Evolutionary conservation across 1,140 invertebrate genomes (phyloP), one percentile per base, ranked within the genome.

Genomic region (Drosophila melanica): DNA sequence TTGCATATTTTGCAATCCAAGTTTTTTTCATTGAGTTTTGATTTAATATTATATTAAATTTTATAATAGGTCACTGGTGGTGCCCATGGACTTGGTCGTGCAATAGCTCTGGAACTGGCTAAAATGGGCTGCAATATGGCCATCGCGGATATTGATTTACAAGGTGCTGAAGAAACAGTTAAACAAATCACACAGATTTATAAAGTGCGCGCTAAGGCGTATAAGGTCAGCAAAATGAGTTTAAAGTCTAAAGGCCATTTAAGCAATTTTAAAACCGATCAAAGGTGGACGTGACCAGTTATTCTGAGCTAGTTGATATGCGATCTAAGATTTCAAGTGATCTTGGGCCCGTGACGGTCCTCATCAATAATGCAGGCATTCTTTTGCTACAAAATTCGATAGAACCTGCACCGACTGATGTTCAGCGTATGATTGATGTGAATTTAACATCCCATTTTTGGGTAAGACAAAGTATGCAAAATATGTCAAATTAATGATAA

Each of bases 311-410:
- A 0, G 30, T n/a, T 4, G 41, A 78, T 4, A 45, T 85, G 0
- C 59, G 63, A 41, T 11, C 11, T 0, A 37, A 89, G 30, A 54
- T 90, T 4, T 37, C 16, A 4, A n/a, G 4, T 1, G 79, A 89
- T 44, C 55, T 91, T 2, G 90, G 90, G n/a, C 20, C 68, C 0
- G 89, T 90, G 0, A 85, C 85, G 0, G 71, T 91, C 6, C 42
- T 91, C 0, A n/a, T 91, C 2, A 91, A 91, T 14, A 91, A 91
- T 80, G 90, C 90, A 0, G 90, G 84, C 0, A 14, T 91, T 23
- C n/a, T 90, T 35, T 3, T 79, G 10, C 62, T 75, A 5, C 53
- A 48, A 1, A 82, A 79, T 16, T 3, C 60, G 0, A 0, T 79
- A 0, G 23, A 66, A 4, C 77, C 75, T 1, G 68, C 64, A 0